Conservation (phyloP, 2,113 vertebrate species). For the Prionailurus viverrinus region DNA sequence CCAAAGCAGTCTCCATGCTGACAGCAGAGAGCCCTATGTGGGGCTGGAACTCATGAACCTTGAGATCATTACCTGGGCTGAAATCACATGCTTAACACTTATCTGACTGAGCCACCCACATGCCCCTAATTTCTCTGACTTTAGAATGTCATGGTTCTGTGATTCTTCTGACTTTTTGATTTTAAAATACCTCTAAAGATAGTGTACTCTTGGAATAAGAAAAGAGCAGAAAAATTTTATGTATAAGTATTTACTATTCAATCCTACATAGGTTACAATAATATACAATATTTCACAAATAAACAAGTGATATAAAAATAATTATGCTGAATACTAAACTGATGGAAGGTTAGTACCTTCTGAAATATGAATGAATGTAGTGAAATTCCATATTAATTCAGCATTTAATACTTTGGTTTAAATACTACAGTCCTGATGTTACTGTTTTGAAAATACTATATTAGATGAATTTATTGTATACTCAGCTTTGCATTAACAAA, state of each 20-base stretch:
- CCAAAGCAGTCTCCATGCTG: too few relatives aligned
- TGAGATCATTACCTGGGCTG: too few relatives aligned
- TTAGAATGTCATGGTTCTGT: not conserved
- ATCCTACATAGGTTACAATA: not conserved
- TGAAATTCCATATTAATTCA: not conserved
- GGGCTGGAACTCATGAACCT: too few relatives aligned
- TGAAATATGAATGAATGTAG: slow-evolving; percentile 16
- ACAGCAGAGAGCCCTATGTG: too few relatives aligned
- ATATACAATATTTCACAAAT: not conserved
- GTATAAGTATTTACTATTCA: not conserved
- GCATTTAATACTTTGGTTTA: slow-evolving; percentile 14
- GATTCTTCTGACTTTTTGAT: not conserved
- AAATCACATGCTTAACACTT: too few relatives aligned
- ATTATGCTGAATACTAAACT: not conserved
- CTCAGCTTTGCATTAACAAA: not conserved
- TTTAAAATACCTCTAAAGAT: slow-evolving; percentile 13
- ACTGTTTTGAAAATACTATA: slow-evolving; percentile 9
- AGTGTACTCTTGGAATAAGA: not conserved
- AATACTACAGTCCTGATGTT: not conserved
- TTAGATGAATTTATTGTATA: not conserved
- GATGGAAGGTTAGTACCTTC: not conserved
- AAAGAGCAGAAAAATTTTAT: not conserved
- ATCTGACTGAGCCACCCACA: too few relatives aligned
- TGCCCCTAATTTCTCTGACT: not conserved
- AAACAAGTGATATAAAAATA: not conserved